Conservation (phyloP, 2,113 vertebrate genomes). For the Myanophis thanlyinensis region DNA sequence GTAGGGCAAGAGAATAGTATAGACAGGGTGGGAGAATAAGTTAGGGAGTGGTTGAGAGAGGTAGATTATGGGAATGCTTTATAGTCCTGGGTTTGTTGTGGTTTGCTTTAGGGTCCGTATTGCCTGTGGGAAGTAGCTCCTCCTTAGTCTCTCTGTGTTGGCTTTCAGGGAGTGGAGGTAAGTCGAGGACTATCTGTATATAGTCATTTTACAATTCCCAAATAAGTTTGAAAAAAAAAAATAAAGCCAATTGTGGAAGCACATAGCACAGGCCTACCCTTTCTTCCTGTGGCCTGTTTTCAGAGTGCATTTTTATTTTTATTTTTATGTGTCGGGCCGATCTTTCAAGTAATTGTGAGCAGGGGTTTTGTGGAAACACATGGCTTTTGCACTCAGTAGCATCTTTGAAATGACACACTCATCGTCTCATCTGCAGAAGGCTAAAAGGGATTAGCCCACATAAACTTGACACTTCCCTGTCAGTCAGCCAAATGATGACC, state of each 20-base stretch:
- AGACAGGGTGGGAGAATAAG: too few relatives aligned
- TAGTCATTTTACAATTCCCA: neutral
- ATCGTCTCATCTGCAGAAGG: constrained; percentile 52
- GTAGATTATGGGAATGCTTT: too few relatives aligned
- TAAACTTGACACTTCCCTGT: constrained; percentile 66
- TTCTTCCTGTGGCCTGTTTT: neutral
- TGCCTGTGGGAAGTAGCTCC: too few relatives aligned
- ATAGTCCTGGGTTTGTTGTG: too few relatives aligned
- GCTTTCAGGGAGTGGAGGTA: too few relatives aligned
- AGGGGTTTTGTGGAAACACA: neutral
- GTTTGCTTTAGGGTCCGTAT: too few relatives aligned
- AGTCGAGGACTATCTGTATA: neutral
- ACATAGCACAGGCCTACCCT: neutral
- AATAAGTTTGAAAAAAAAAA: neutral
- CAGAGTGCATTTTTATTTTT: neutral
- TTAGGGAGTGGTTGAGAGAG: too few relatives aligned
- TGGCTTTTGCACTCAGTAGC: constrained; percentile 8
- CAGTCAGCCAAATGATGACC: constrained; percentile 54
- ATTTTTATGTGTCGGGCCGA: constrained; percentile 8
- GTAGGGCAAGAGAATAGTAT: too few relatives aligned
- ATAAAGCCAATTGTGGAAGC: neutral
- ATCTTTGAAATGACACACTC: constrained; percentile 60
- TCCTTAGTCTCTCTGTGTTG: too few relatives aligned
- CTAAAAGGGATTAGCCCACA: constrained; percentile 58
- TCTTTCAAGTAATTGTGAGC: constrained; percentile 3